These are phyloP conservation scores for Propithecus deckenii DNA, from an alignment of 2,797 vertebrate species.

Conservation along the genomic window DNA sequence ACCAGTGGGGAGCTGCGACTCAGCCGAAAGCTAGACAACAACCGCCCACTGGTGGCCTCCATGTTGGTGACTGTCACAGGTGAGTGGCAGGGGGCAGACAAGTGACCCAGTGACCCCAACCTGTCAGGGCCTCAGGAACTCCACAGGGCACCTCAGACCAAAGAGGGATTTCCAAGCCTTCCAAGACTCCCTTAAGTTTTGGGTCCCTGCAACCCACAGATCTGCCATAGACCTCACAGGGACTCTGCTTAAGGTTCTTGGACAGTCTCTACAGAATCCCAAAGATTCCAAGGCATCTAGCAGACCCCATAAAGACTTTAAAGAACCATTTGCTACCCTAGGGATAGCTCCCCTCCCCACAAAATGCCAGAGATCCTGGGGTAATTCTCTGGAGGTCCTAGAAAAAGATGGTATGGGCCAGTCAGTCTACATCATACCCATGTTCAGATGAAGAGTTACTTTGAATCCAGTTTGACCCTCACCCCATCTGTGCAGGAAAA, in stretches of 20 bases:
- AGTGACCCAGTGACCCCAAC: neutral
- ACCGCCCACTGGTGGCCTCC: conserved; percentile 95
- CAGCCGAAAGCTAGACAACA: conserved; percentile 98
- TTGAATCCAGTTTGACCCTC: neutral
- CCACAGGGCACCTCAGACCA: neutral
- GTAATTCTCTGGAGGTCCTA: neutral
- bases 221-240: neutral
- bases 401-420: neutral
- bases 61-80: conserved; percentile 99
- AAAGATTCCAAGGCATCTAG: neutral
- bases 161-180: neutral
- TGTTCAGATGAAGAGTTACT: neutral
- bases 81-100: conserved; percentile 83
- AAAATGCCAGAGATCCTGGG: neutral
- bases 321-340: neutral
- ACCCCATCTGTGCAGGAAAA: neutral
- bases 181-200: neutral
- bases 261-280: neutral
- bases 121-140: neutral
- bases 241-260: conserved; percentile 17
- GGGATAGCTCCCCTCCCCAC: neutral
- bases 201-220: neutral
- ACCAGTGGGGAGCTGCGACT: conserved; percentile 97
- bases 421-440: neutral
- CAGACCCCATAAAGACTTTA: neutral